phyloP scores from a whole-genome alignment of 2,113 vertebrate genomes.

The Dolichotis patagonum region DNA sequence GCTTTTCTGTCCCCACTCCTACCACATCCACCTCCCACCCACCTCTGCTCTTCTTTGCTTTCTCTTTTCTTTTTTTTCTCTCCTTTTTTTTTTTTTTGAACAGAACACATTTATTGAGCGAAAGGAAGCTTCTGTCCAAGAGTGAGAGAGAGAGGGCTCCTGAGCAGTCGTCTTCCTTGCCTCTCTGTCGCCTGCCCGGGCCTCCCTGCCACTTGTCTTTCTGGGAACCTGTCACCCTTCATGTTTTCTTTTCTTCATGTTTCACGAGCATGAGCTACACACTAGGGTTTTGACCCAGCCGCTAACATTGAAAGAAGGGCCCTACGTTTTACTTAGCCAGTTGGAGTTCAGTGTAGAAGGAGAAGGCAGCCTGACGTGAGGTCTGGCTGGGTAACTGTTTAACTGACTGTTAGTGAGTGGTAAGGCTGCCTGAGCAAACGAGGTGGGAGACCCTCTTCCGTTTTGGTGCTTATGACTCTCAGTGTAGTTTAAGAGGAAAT shows the following conservation, averaged over 20 bases:
- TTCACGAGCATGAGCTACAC: neutral
- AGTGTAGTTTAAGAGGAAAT: constrained; percentile 25
- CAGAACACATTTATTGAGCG: no score
- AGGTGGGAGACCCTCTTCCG: neutral
- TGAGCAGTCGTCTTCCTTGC: no score
- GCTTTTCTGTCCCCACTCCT: neutral
- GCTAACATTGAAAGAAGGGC: neutral
- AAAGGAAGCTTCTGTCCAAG: no score
- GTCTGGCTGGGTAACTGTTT: neutral
- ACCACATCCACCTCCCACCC: neutral
- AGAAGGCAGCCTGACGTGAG: neutral
- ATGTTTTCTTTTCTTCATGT: neutral
- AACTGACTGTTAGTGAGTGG: neutral
- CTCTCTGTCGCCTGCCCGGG: no score
- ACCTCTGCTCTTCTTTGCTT: neutral
- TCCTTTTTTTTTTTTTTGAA: no score
- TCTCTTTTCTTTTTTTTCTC: no score
- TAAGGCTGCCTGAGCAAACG: no score
- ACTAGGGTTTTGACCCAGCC: neutral
- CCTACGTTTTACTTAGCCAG: neutral
- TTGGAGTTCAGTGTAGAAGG: neutral
- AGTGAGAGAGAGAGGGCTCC: no score
- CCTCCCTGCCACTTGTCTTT: no score
- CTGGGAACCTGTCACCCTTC: neutral
- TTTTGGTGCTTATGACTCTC: neutral